Conservation (phyloP, 1,140 invertebrate species). For the Zophobas morio region DNA sequence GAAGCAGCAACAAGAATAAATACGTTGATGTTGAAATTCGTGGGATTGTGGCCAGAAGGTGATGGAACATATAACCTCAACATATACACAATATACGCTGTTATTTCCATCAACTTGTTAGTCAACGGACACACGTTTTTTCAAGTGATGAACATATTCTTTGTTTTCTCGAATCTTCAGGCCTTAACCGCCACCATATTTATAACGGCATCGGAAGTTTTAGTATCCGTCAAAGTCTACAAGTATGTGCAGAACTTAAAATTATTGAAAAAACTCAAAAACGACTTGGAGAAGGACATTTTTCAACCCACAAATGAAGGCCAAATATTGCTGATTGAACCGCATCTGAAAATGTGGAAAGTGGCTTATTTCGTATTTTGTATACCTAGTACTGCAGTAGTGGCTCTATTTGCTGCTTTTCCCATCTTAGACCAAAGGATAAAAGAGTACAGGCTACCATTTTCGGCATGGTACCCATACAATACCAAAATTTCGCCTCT, state of each 20-base stretch:
- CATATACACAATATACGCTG: neutral
- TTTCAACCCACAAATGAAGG: neutral
- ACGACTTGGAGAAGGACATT: neutral
- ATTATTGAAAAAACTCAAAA: neutral
- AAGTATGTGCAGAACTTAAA: neutral
- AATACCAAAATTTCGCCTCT: neutral
- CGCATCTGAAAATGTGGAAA: neutral
- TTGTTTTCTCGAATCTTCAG: neutral
- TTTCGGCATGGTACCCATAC: neutral
- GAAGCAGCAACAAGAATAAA: neutral
- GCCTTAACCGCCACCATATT: neutral
- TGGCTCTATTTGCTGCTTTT: neutral
- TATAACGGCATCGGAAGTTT: neutral
- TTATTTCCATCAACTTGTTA: neutral
- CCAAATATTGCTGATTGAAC: neutral
- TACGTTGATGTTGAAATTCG: neutral
- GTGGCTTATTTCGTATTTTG: neutral
- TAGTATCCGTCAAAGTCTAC: neutral
- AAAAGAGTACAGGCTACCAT: neutral
- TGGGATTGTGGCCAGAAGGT: conserved; percentile 3
- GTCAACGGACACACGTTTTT: neutral
- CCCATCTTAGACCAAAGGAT: neutral
- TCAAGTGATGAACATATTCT: neutral
- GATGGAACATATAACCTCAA: neutral
- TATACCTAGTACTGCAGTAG: no score